phyloP scores from a whole-genome alignment of 2,797 vertebrate species.

The Leptodactylus fallax region DNA sequence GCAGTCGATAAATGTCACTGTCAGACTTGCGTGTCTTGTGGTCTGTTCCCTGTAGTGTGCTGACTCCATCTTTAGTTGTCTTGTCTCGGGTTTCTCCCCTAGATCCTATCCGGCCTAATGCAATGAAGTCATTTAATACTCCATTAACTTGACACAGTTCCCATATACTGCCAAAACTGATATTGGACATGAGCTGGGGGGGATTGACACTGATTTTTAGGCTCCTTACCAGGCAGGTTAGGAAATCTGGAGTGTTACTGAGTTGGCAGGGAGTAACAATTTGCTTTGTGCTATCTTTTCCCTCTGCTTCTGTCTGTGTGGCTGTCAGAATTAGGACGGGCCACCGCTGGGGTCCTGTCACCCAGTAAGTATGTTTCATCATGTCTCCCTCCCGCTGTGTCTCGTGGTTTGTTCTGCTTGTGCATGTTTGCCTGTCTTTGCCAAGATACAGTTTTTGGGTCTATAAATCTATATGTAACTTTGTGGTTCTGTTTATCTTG shows the following conservation, averaged over 20 bases:
- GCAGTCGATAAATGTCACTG: background rate
- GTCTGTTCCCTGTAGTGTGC: slow-evolving; percentile 3
- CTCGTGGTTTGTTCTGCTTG: slow-evolving; percentile 15
- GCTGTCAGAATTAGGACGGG: slow-evolving; percentile 94
- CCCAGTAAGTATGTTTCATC: slow-evolving; percentile 89
- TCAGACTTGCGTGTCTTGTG: slow-evolving; percentile 19
- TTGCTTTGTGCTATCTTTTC: slow-evolving; percentile 78
- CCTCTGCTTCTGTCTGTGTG: slow-evolving; percentile 78
- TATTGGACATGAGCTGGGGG: no score
- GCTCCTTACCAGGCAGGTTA: background rate
- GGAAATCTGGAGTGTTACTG: background rate
- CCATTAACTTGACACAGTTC: background rate
- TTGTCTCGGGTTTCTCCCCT: slow-evolving; percentile 3
- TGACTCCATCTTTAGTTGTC: background rate
- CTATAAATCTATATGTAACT: background rate
- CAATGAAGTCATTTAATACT: background rate
- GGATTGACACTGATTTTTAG: background rate
- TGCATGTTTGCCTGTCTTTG: slow-evolving; percentile 44
- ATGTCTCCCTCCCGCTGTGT: slow-evolving; percentile 14
- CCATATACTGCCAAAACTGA: background rate
- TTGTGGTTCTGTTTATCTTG: slow-evolving; percentile 21
- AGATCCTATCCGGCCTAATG: background rate
- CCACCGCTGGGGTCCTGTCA: slow-evolving; percentile 92
- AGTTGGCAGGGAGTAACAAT: slow-evolving; percentile 39
- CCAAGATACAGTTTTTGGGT: background rate